Percentiles rank a stretch among this genome's conserved stretches.
Conservation (phyloP, 2,888 invertebrate genomes). For the Morpho helenor region DNA sequence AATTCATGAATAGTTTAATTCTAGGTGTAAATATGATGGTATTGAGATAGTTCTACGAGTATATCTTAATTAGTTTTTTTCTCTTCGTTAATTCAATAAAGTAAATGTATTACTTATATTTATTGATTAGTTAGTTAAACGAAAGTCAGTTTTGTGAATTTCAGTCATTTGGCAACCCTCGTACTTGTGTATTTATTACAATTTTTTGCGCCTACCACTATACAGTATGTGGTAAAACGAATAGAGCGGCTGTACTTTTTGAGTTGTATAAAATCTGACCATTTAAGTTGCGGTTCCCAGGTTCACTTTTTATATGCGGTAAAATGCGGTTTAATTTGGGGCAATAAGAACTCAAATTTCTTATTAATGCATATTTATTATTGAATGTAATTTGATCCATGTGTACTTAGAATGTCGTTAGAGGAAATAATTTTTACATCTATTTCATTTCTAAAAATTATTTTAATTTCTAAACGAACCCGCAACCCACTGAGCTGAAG, state of each 20-base stretch:
- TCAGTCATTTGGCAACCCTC: constrained; percentile 1
- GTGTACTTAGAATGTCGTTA: neutral
- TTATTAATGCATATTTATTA: neutral
- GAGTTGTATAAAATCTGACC: constrained; percentile 16
- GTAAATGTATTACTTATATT: too few species aligned
- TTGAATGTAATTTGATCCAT: neutral
- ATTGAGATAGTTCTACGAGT: too few species aligned
- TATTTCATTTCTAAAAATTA: too few species aligned
- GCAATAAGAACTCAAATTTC: constrained; percentile 3
- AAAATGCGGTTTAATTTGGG: too few species aligned
- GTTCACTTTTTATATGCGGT: constrained; percentile 22
- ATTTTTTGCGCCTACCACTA: constrained; percentile 16
- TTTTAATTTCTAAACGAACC: too few species aligned
- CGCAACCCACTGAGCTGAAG: too few species aligned
- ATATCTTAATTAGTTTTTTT: neutral
- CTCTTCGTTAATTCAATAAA: neutral
- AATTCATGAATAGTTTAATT: too few species aligned
- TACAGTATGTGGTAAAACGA: constrained; percentile 10
- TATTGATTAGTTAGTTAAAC: too few species aligned
- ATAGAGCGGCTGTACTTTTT: constrained; percentile 7
- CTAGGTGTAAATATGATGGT: too few species aligned
- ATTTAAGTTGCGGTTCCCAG: constrained; percentile 12
- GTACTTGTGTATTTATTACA: constrained; percentile 5
- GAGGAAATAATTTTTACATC: neutral
- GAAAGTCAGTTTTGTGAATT: too few species aligned